Evolutionary conservation across 2,797 vertebrate species (phyloP), one percentile per base, ranked within the genome.

Genomic region (Clarias platycephalus): DNA sequence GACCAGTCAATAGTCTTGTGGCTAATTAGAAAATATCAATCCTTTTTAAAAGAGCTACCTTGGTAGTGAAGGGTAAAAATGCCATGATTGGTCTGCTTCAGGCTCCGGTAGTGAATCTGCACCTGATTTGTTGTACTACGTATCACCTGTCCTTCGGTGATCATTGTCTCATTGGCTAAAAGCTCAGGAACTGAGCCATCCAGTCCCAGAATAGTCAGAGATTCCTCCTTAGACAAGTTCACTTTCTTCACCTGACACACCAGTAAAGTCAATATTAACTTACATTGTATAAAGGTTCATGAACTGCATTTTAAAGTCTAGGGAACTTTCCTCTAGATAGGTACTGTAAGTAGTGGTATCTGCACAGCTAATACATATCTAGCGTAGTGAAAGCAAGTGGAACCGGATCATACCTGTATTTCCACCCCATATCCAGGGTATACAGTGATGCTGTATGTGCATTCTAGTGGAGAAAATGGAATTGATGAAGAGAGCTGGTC

Each of bases 351-450:
- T 10, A 44, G 9, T 44, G 9, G 9, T 44, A 10, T 44, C 44
- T 44, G 44, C 44, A 44, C 44, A 44, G 44, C 44, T 44, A 44
- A 44, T 44, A 40, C n/a, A 4, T 64, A 28, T 44, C 37, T 79
- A 44, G 26, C 37, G 60, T 49, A 66, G 15, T 18, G 28, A 53
- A n/a, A 10, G 55, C 24, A 20, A 22, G 7, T 7, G 63, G 60
- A 82, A 66, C 15, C 2, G 68, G 57, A 18, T 66, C 70, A 77
- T 92, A 97, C 97, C 96, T 97, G 96, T 87, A 97, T 96, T 90
- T 97, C 97, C 86, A 98, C 96, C n/a, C 97, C 97, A 0, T 97
- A 97, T 34, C 97, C 97, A 58, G 95, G 92, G 81, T 97, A 97
- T 83, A 98, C 97, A 5, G 94, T 96, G 86, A 98, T 96, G 89